phyloP scores from a whole-genome alignment of 2,888 invertebrate species.

The Phortica okadai region DNA sequence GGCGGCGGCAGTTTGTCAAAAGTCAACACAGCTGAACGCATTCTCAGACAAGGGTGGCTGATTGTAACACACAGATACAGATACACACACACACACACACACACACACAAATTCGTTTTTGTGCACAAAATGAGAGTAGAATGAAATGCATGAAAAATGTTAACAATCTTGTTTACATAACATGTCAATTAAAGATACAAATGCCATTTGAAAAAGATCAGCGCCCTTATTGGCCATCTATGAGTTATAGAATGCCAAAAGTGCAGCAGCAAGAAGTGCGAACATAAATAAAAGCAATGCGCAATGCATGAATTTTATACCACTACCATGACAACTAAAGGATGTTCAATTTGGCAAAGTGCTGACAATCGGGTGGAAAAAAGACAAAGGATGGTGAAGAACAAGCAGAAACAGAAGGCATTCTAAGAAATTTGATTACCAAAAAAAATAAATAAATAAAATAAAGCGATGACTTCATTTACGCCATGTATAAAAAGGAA shows the following conservation, averaged over 20 bases:
- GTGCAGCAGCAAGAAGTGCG: too few relatives aligned
- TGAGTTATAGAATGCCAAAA: not conserved
- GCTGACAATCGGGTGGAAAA: not conserved
- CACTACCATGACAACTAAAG: not conserved
- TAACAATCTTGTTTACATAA: constrained; percentile 71
- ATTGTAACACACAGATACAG: not conserved
- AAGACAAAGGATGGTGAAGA: not conserved
- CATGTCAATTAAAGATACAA: constrained; percentile 65
- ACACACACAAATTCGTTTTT: constrained; percentile 4
- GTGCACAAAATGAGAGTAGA: constrained; percentile 18
- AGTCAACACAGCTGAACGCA: constrained; percentile 60
- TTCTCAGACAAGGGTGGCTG: constrained; percentile 32
- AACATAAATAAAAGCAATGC: not conserved
- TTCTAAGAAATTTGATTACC: not conserved
- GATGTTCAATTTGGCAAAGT: not conserved
- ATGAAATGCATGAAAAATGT: constrained; percentile 52
- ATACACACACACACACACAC: not conserved
- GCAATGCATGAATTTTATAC: not conserved
- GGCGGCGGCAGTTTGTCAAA: constrained; percentile 38
- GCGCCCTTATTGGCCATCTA: not conserved
- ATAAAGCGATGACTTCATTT: constrained; percentile 44
- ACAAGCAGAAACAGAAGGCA: not conserved
- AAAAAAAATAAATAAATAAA: not conserved
- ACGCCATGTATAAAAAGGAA: constrained; percentile 9
- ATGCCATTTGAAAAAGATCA: constrained; percentile 16